phyloP scores from a whole-genome alignment of 1,140 invertebrate genomes.

The Cataglyphis hispanica region DNA sequence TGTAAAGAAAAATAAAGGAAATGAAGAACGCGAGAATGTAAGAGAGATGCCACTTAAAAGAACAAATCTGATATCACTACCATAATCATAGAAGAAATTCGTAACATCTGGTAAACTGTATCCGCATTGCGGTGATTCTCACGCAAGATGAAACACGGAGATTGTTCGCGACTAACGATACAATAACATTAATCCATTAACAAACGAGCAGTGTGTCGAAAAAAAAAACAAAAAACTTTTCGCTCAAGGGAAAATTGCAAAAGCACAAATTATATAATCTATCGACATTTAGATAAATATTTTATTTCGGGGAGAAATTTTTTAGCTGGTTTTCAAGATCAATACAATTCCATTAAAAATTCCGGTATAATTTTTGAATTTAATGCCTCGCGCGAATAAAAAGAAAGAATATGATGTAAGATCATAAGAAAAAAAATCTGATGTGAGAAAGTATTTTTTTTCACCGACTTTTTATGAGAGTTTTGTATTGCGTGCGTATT shows the following conservation, averaged over 20 bases:
- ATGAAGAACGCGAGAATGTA: background rate
- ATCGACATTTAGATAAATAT: background rate
- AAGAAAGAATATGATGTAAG: too few species aligned
- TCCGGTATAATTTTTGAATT: too few species aligned
- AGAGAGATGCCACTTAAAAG: background rate
- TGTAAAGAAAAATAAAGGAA: background rate
- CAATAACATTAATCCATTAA: background rate
- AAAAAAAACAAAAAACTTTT: background rate
- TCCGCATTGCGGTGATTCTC: slow-evolving; percentile 68
- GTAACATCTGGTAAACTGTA: slow-evolving; percentile 27
- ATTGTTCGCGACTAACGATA: slow-evolving; percentile 34
- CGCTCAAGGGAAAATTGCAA: background rate
- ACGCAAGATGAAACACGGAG: slow-evolving; percentile 6
- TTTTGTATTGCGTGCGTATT: too few species aligned
- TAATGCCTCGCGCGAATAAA: too few species aligned
- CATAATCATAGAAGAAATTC: slow-evolving; percentile 55
- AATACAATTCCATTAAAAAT: background rate
- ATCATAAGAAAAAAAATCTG: too few species aligned
- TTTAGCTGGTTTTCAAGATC: background rate
- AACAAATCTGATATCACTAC: slow-evolving; percentile 34
- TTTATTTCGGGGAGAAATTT: too few species aligned
- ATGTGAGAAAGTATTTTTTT: too few species aligned
- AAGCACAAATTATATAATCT: background rate
- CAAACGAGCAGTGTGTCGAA: background rate
- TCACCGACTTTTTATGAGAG: too few species aligned